Base-by-base conservation (phyloP, 2,797 vertebrate genomes). In the Characodon lateralis region DNA sequence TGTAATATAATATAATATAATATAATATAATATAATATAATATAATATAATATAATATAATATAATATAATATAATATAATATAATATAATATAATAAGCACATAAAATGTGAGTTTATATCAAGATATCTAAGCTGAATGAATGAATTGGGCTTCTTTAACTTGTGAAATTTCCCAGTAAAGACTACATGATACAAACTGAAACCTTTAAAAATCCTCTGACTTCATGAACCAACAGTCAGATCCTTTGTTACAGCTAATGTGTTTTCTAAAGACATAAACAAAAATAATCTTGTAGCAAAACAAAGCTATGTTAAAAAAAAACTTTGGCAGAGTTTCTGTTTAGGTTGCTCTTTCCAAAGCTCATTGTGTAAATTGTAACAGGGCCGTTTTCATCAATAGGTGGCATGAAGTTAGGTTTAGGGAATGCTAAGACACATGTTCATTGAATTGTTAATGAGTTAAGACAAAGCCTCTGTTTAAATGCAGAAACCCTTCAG, bases 391-490 rank as follows among this genome's bases (percentile, higher is more conserved):
- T 26, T 46, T 69, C 41, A 69, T 13, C 41, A 68, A 14, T 46
- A 69, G 66, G 9, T 69, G 66, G 65, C 39, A 68, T 13, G 20
- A 31, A 69, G 66, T 46, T 3, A n/a, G 66, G 26, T 26, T 26
- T 48, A 3, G 24, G 41, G 12, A 41, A 69, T 46, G 41, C 41
- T 3, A 16, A 66, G 31, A 39, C 63, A 20, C 35, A 41, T 69
- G 41, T 24, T 69, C 66, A 46, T 69, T 69, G 41, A 69, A 77
- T 77, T 59, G 63, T 70, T 74, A 86, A 88, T 83, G 77, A 83
- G 55, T 72, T 78, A 24, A 83, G 81, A 81, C 22, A 58, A 58
- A 73, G 41, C 55, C 13, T 58, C 14, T 46, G 24, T 71, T 71
- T 22, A 22, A 71, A 71, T 43, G 41, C 16, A 59, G 35, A 66